Evolutionary conservation across 2,888 invertebrate species (phyloP).

Genomic region (Helleia helle): DNA sequence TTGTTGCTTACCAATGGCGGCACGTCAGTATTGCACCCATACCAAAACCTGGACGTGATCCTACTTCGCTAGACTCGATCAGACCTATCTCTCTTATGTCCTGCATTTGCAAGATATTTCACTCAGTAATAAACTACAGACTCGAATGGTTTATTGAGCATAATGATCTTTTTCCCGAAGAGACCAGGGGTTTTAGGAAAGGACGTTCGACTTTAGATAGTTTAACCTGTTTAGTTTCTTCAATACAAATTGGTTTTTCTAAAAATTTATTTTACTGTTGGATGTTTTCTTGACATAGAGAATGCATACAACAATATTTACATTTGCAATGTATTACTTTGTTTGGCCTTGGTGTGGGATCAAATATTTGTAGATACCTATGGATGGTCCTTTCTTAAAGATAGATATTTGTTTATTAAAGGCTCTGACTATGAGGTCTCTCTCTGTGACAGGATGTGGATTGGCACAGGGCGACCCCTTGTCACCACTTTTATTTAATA

Average conservation of each 20-base stretch:
- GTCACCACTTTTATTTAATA: constrained; percentile 23
- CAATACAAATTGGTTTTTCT: constrained; percentile 11
- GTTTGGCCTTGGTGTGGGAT: constrained; percentile 11
- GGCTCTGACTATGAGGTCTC: neutral
- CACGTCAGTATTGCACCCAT: neutral
- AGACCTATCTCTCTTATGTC: neutral
- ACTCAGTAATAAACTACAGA: neutral
- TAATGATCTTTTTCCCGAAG: neutral
- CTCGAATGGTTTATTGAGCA: neutral
- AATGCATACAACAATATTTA: constrained; percentile 13
- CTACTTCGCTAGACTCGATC: neutral
- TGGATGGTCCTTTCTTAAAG: constrained; percentile 10
- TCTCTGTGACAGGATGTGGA: constrained; percentile 11
- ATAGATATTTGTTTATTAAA: constrained; percentile 5
- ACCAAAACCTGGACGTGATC: neutral
- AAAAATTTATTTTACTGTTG: constrained; percentile 9
- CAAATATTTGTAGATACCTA: constrained; percentile 12
- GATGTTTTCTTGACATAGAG: constrained; percentile 18
- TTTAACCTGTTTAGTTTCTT: constrained; percentile 6
- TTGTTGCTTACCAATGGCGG: neutral
- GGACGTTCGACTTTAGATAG: constrained; percentile 13
- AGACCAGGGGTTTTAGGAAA: constrained; percentile 11
- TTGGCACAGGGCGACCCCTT: constrained; percentile 24
- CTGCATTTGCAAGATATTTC: neutral
- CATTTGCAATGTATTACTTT: constrained; percentile 6